These are phyloP conservation scores for Drepana falcataria DNA, from an alignment of 2,888 invertebrate species.

Conservation along the genomic window DNA sequence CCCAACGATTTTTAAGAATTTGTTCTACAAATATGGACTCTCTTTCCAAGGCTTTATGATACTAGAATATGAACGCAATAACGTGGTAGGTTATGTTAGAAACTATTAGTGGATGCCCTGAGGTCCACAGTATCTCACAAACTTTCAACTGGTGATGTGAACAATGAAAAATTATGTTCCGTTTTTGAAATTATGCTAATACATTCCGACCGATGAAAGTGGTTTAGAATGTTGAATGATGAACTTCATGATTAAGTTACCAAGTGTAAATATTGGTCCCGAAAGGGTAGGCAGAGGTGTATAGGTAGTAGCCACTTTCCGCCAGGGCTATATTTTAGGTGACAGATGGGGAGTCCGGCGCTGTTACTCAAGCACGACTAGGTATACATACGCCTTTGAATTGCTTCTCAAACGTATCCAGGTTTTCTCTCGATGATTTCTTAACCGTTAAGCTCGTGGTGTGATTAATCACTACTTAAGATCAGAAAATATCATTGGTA, in stretches of 20 bases:
- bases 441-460: no score
- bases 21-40: background rate
- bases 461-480: no score
- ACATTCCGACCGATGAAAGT: background rate
- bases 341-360: no score
- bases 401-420: no score
- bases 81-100: conserved; percentile 39
- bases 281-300: no score
- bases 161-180: conserved; percentile 54
- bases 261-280: no score
- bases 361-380: no score
- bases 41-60: background rate
- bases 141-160: conserved; percentile 52
- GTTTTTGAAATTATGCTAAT: background rate
- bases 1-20: conserved; percentile 17
- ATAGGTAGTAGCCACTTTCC: no score
- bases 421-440: no score
- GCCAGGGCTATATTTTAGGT: no score
- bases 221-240: background rate
- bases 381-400: no score
- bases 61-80: conserved; percentile 2
- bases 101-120: conserved; percentile 65
- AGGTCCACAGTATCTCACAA: conserved; percentile 55
- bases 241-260: background rate
- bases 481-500: no score